Evolutionary conservation across 2,797 vertebrate species (phyloP), one percentile per base, ranked within the genome.

Genomic region (Luscinia megarhynchos): DNA sequence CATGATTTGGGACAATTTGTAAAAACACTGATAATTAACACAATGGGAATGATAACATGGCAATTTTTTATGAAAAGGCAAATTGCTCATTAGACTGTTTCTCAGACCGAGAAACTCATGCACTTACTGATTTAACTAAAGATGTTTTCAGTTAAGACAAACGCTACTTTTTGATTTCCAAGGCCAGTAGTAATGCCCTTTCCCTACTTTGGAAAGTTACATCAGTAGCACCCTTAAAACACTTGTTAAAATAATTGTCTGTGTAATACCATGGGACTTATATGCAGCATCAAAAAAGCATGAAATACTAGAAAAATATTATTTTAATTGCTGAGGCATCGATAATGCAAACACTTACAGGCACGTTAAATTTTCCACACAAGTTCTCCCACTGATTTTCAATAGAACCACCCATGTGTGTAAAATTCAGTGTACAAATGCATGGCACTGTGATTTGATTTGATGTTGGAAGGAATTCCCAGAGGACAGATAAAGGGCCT

Each of bases 271-370:
- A 57, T 0, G 3, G 32, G 48, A 84, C 24, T 62, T 9, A 13
- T 2, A 51, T 0, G 2, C 30, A 80, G 14, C 68, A 54, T 6
- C 27, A 23, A 77, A 87, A 80, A 57, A 2, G 14, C 41, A 69
- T 63, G 48, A 23, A 78, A 64, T 2, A 45, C 48, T 30, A 62
- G 46, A 91, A 92, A 91, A 93, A 80, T 78, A 82, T 45, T 90
- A 51, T 61, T 87, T 76, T 78, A 94, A 95, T 90, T 84, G 87
- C 69, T 84, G 41, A 64, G 29, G 58, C 87, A 91, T 93, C 91
- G 78, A 86, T 94, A 94, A 84, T 21, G n/a, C 87, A 68, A 93
- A 91, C 73, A 36, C 40, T 50, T 68, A 5, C 5, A 59, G 93
- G 74, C 88, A 57, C 4, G 48, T 40, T 74, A 40, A 16, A 91